Evolutionary conservation across 2,797 vertebrate genomes (phyloP), one percentile per base, ranked within the genome.

Genomic region (Oreochromis grahami): DNA sequence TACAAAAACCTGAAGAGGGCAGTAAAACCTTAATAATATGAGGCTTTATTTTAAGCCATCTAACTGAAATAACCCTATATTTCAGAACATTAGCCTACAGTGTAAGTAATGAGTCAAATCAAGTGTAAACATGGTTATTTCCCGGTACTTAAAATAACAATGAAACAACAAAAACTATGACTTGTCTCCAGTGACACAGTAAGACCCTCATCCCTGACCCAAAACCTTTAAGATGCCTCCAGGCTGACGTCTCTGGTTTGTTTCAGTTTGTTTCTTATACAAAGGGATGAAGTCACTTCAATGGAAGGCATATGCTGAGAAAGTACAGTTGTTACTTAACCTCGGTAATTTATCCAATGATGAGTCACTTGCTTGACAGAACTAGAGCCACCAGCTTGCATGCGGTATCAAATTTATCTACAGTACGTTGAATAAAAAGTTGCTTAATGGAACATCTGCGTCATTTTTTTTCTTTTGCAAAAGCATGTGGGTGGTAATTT

Each of bases 1-100:
- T 4, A 78, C 93, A 92, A 91, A 32, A 15, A 80, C 94, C 96
- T 92, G 70, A 17, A 90, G 94, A 70, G 87, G 94, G 90, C 90
- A 78, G 84, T 81, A 74, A 6, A 85, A 55, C 26, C 76, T 78
- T 60, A 78, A 52, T 34, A 89, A 83, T 17, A 19, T 55, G 6
- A 56, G 12, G 52, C 29, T 13, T 26, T 5, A 8, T 72, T 60
- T 45, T 15, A 79, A 58, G 19, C 15, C n/a, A 55, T 19, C 12
- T 52, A 48, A 21, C 19, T 77, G 84, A 12, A 19, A 32, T 24
- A 34, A 72, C 12, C 45, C 50, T 11, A 50, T 9, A 63, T 19
- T 56, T 74, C 36, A 43, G 34, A 24, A n/a, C 12, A n/a, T 5
- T 24, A 5, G 70, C 10, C 17, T 19, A n/a, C 17, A 74, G 26